phyloP scores from a whole-genome alignment of 2,797 vertebrate genomes.

The Peromyscus aztecus region DNA sequence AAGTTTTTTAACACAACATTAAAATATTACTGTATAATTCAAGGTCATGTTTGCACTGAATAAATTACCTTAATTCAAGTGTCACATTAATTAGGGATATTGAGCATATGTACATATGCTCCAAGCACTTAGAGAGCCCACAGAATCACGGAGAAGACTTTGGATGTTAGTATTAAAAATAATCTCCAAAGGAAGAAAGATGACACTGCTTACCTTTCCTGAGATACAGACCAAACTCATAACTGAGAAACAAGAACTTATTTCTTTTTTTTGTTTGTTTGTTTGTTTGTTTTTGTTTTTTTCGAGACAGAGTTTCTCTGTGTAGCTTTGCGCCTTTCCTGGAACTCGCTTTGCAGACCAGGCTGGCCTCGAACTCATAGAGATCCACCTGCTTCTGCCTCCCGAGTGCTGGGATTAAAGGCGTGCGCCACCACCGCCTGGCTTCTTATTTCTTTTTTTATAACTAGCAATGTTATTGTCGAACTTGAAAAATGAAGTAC shows the following conservation, averaged over 20 bases:
- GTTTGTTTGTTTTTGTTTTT: no score
- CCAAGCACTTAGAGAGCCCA: constrained; percentile 53
- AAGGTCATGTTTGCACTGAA: constrained; percentile 84
- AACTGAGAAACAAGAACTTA: background rate
- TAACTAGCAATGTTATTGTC: background rate
- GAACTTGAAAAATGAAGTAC: background rate
- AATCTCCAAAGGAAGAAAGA: background rate
- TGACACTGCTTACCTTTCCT: background rate
- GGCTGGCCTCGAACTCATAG: no score
- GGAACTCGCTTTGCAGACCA: no score
- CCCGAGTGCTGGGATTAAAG: no score
- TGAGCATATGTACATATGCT: constrained; percentile 63
- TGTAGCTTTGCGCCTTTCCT: no score
- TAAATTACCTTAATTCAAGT: constrained; percentile 84
- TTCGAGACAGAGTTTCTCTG: no score
- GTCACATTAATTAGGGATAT: constrained; percentile 79
- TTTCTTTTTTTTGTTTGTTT: no score
- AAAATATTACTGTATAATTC: constrained; percentile 82
- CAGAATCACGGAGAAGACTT: constrained; percentile 9
- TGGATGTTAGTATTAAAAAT: background rate
- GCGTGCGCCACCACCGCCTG: no score
- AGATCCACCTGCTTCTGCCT: no score
- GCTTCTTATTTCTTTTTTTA: no score
- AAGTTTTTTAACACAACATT: constrained; percentile 73
- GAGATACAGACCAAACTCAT: background rate